Conservation (phyloP, 2,888 invertebrate species). For the Eilema depressum region DNA sequence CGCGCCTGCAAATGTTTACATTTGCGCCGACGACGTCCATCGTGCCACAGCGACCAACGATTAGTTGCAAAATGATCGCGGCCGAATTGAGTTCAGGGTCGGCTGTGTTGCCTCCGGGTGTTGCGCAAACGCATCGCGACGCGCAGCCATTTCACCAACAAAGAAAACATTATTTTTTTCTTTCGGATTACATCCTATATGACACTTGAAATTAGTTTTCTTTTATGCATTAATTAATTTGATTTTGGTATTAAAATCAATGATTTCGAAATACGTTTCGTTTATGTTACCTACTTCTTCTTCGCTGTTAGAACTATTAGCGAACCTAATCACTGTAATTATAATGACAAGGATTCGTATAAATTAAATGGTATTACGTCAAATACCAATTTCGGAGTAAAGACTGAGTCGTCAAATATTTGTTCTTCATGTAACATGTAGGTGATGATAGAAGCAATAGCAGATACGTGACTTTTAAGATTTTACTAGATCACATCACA, state of each 20-base stretch:
- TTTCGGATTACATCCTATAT: slow-evolving; percentile 35
- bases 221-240: slow-evolving; percentile 28
- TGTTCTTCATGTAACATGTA: slow-evolving; percentile 35
- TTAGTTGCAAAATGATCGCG: slow-evolving; percentile 85
- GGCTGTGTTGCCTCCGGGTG: slow-evolving; percentile 82
- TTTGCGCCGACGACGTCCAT: slow-evolving; percentile 78
- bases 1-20: slow-evolving; percentile 86
- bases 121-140: slow-evolving; percentile 72
- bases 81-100: slow-evolving; percentile 85
- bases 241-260: background rate
- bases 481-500: slow-evolving; percentile 37
- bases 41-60: slow-evolving; percentile 73
- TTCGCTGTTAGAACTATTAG: background rate
- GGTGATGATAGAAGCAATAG: slow-evolving; percentile 38
- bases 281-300: background rate
- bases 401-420: slow-evolving; percentile 21
- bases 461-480: slow-evolving; percentile 40
- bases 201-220: slow-evolving; percentile 33
- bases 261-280: background rate
- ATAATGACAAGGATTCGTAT: background rate
- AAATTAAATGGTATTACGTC: background rate
- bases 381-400: slow-evolving; percentile 11
- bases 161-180: slow-evolving; percentile 53
- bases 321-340: background rate
- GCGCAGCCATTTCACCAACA: slow-evolving; percentile 58